Percentiles rank a stretch among this genome's conserved stretches.
phyloP scores from a whole-genome alignment of 2,888 invertebrate genomes.

The Drosophila picticornis region DNA sequence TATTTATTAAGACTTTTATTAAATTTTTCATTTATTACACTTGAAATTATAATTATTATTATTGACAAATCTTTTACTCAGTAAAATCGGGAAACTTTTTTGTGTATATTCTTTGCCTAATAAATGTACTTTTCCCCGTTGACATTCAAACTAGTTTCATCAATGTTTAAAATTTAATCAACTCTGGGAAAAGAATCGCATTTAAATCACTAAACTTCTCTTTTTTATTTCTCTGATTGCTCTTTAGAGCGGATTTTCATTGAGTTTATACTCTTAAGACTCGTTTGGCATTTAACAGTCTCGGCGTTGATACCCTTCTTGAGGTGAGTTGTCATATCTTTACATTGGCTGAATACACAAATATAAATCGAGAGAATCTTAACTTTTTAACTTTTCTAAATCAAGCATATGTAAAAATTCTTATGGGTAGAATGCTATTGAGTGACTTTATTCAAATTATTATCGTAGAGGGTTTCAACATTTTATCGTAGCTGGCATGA shows the following conservation, averaged over 20 bases:
- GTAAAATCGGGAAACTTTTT: background rate
- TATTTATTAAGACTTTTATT: background rate
- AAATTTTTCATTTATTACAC: background rate
- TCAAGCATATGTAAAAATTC: background rate
- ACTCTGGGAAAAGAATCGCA: background rate
- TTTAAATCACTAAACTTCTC: background rate
- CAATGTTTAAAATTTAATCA: background rate
- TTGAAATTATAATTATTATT: background rate
- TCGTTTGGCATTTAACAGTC: slow-evolving; percentile 19
- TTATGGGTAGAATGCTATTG: background rate
- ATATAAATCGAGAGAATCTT: too few relatives aligned
- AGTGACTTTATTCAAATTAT: background rate
- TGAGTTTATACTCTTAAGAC: slow-evolving; percentile 29
- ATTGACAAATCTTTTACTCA: background rate
- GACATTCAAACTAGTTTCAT: background rate
- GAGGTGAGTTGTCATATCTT: background rate
- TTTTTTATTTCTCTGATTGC: background rate
- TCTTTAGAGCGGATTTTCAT: background rate
- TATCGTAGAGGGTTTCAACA: too few relatives aligned
- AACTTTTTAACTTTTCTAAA: background rate
- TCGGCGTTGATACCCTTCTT: slow-evolving; percentile 9
- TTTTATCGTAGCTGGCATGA: background rate
- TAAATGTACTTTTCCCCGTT: background rate
- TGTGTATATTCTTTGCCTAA: background rate
- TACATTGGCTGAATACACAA: background rate